Percentiles rank a stretch among this genome's conserved stretches.
phyloP scores from a whole-genome alignment of 30 jellyfish, hydroid and myxozoan genomes.

The Morbakka virulenta region DNA sequence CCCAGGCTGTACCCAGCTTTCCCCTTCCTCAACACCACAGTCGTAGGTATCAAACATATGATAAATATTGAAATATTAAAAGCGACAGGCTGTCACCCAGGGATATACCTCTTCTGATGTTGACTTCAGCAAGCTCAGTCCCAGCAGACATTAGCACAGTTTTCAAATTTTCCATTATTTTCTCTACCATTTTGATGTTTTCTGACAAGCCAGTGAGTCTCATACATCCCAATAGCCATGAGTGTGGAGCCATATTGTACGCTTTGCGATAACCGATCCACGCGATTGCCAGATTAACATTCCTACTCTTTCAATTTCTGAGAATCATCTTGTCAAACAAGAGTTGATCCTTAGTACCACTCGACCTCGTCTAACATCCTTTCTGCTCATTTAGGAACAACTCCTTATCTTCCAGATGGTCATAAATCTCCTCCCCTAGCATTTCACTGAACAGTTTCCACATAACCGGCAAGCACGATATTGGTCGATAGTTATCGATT shows the following conservation, averaged over 20 bases:
- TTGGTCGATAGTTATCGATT: too few relatives aligned
- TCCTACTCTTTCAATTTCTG: too few relatives aligned
- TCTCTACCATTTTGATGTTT: background rate
- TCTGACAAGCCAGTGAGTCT: background rate
- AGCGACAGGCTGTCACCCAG: constrained; percentile 56
- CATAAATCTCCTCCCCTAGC: too few relatives aligned
- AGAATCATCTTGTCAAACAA: too few relatives aligned
- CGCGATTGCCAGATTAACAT: too few relatives aligned
- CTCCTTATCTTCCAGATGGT: too few relatives aligned
- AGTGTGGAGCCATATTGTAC: constrained; percentile 6
- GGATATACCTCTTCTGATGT: constrained; percentile 31
- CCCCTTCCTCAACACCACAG: background rate
- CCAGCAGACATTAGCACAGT: constrained; percentile 4
- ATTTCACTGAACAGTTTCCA: too few relatives aligned
- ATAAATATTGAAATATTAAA: background rate
- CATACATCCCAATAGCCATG: constrained; percentile 15
- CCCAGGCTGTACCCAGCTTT: background rate
- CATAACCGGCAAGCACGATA: too few relatives aligned
- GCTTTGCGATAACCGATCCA: too few relatives aligned
- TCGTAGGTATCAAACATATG: constrained; percentile 17
- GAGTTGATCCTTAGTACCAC: too few relatives aligned
- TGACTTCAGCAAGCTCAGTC: background rate
- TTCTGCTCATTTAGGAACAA: too few relatives aligned
- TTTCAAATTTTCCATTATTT: background rate
- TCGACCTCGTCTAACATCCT: too few relatives aligned